Base-by-base conservation (phyloP, 2,113 vertebrate species). In the Caracal caracal region DNA sequence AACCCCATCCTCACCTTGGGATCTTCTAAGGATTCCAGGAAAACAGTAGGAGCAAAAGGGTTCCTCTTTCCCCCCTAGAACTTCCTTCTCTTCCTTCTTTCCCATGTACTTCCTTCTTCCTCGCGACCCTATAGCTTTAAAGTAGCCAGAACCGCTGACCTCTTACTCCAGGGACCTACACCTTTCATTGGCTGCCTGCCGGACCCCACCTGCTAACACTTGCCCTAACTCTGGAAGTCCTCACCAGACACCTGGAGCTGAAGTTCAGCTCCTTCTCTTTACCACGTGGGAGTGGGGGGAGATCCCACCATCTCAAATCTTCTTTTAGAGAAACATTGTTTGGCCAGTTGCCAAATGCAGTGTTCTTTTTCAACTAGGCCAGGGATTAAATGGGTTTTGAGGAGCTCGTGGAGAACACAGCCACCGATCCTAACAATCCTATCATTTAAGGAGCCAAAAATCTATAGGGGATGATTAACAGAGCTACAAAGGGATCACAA, bases 251-350 rank as follows among this genome's bases (percentile, higher is more conserved):
- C 43, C 2, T 8, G 22, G 22, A 70, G 9, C 16, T 6, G 22
- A n/a, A 68, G 2, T 28, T 63, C 22, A 43, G n/a, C 5, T 2
- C 24, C 26, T 15, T 12, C 33, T 49, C 6, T 53, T 16, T 2
- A 2, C 11, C 4, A 1, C 0, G 0, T 16, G 22, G 35, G 26
- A n/a, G 11, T 43, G 43, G 28, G 37, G 47, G 13, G 17, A 8
- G 4, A 22, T 33, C 33, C 28, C 56, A n/a, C 5, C 10, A 5
- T 22, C 4, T 70, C 43, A 35, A 33, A 33, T 28, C 37, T 87
- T 28, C 56, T 8, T 63, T 19, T 11, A 28, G 28, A 37, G 53
- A 24, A 33, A 66, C 6, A 3, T 20, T 53, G n/a, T 33, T 66
- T 40, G 15, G 11, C 4, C 33, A 10, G 19, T 51, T 47, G 35